These are phyloP conservation scores for Archaeoteleia sp. DNA, from an alignment of 2,888 invertebrate species.

Conservation along the genomic window DNA sequence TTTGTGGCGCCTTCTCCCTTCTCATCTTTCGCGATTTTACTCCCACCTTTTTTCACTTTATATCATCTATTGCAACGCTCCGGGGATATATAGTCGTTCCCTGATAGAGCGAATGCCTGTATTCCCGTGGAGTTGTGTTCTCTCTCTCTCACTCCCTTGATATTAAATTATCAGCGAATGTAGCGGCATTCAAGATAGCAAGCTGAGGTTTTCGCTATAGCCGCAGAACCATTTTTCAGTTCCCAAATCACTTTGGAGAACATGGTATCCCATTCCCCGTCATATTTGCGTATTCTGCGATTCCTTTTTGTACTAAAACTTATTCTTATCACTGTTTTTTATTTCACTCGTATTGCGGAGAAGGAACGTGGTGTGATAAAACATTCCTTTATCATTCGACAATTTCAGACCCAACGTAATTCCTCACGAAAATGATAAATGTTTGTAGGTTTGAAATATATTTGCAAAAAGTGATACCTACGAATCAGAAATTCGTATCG, in stretches of 20 bases:
- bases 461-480: too few relatives aligned
- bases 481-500: too few relatives aligned
- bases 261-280: neutral
- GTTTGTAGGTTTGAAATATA: too few relatives aligned
- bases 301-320: neutral
- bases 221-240: conserved; percentile 21
- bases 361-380: too few relatives aligned
- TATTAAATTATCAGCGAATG: conserved; percentile 52
- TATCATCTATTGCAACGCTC: conserved; percentile 25
- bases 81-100: conserved; percentile 25
- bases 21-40: conserved; percentile 23
- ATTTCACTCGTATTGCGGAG: too few relatives aligned
- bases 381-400: too few relatives aligned
- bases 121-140: conserved; percentile 40
- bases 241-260: conserved; percentile 9
- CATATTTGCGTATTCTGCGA: too few relatives aligned
- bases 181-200: conserved; percentile 23
- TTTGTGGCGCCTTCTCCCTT: neutral
- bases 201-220: conserved; percentile 30
- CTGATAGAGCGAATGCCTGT: conserved; percentile 43
- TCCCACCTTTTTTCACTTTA: conserved; percentile 22
- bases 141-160: conserved; percentile 15
- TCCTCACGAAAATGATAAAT: too few relatives aligned
- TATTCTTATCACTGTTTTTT: too few relatives aligned
- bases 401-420: too few relatives aligned